Conservation (phyloP, 2,888 invertebrate genomes). For the Isotomurus palustris region DNA sequence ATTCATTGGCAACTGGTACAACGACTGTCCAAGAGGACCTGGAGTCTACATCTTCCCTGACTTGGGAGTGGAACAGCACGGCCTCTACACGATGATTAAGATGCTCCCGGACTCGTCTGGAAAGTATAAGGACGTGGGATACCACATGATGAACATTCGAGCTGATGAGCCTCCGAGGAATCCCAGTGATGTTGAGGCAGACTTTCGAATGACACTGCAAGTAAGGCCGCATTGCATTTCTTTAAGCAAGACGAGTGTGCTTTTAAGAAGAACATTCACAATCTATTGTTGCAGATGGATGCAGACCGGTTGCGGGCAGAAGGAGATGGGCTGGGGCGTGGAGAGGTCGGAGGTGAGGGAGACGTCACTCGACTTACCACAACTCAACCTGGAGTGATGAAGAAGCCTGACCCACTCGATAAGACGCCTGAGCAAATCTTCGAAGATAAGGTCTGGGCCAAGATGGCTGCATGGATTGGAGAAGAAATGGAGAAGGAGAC, state of each 20-base stretch:
- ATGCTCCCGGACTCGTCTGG: conserved; percentile 50
- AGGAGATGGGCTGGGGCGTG: not conserved
- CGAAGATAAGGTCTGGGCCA: conserved; percentile 13
- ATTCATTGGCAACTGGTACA: conserved; percentile 68
- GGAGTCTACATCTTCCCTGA: conserved; percentile 69
- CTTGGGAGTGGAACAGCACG: conserved; percentile 70
- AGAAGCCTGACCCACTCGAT: too few relatives aligned
- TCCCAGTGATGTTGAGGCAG: conserved; percentile 34
- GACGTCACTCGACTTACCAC: not conserved
- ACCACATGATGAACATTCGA: conserved; percentile 35
- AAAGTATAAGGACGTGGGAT: conserved; percentile 33
- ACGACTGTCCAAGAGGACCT: conserved; percentile 59
- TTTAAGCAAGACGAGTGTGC: not conserved
- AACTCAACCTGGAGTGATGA: not conserved
- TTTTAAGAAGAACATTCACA: not conserved
- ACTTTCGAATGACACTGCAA: conserved; percentile 10
- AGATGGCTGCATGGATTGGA: conserved; percentile 19
- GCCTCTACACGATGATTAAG: conserved; percentile 61
- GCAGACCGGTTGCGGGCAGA: too few relatives aligned
- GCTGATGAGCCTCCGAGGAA: conserved; percentile 30
- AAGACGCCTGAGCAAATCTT: conserved; percentile 5
- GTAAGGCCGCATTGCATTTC: not conserved
- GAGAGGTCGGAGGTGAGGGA: conserved; percentile 48
- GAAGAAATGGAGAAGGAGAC: conserved; percentile 24
- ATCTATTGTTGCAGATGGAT: too few relatives aligned